Percentiles rank a stretch among this genome's conserved stretches.
Conservation (phyloP, 2,797 vertebrate genomes). For the Coregonus ussuriensis region DNA sequence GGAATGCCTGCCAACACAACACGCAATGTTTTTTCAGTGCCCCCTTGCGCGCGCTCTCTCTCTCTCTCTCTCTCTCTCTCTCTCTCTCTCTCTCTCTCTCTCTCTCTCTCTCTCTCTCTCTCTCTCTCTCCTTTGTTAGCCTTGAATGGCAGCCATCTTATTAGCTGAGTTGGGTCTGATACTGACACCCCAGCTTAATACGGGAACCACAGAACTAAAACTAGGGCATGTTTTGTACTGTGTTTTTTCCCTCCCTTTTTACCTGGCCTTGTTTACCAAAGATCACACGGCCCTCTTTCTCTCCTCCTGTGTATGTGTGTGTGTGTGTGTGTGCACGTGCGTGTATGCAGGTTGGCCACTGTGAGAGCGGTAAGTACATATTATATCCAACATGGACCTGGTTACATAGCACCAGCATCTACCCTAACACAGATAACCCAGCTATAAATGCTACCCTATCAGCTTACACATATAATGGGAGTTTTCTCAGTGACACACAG, state of each 20-base stretch:
- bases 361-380: constrained; percentile 14
- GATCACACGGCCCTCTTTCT: constrained; percentile 15
- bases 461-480: constrained; percentile 57
- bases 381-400: constrained; percentile 20
- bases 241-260: neutral
- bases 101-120: constrained; percentile 5
- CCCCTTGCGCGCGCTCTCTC: constrained; percentile 7
- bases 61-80: neutral
- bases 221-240: constrained; percentile 15
- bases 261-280: constrained; percentile 30
- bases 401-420: constrained; percentile 34
- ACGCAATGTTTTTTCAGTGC: constrained; percentile 58
- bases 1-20: constrained; percentile 68
- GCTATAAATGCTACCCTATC: constrained; percentile 49
- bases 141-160: constrained; percentile 48
- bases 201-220: constrained; percentile 45
- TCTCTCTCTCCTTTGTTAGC: constrained; percentile 54
- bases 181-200: constrained; percentile 54
- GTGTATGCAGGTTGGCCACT: constrained; percentile 23
- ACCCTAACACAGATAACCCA: constrained; percentile 38
- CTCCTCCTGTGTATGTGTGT: constrained; percentile 6
- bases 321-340: neutral
- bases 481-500: constrained; percentile 57
- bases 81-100: neutral
- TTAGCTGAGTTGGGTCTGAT: constrained; percentile 26